Base-by-base conservation (phyloP, 2,888 invertebrate species). In the Rhimphoctona megacephalus region DNA sequence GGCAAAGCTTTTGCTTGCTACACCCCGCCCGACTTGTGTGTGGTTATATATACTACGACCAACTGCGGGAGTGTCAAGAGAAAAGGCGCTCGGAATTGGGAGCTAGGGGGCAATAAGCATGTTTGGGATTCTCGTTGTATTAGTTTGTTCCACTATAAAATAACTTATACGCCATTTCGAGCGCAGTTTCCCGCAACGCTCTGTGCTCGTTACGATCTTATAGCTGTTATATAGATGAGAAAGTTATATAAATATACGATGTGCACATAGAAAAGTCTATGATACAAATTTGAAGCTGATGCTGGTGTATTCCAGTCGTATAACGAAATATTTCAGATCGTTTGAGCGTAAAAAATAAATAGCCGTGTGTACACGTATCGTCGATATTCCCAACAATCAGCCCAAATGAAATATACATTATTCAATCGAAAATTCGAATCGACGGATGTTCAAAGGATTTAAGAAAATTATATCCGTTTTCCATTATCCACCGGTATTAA, bases 1-100 rank as follows among this genome's bases (percentile, higher is more conserved):
- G 91, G 92, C 90, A 91, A 90, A 91, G 89, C 90, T 88, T 86
- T 87, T 81, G 82, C 87, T 79, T 86, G 89, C 90, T 90, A 89
- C 90, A 90, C 92, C 92, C 86, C 66, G 72, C 64, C 72, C 46
- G 30, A 36, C 81, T 52, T 25, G 64, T n/a, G 17, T 72, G 25
- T 81, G n/a, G 52, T 66, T 73, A 25, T 49, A 79, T 57, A 72
- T 72, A 72, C 81, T 72, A 61, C 54, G 70, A 57, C 76, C 39
- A 76, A 46, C 46, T 52, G 76, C 76, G 82, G 43, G 52, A 80
- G 70, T 76, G 77, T 76, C 57, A 52, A 49, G 81, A 33, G 73
- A 73, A 46, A 66, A 76, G 64, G 64, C 22, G 64, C n/a, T 46
- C 57, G 57, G 46, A 49, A 49, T 70, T 64, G 33, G 22, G 57